Conservation (phyloP, 1,140 invertebrate genomes). For the Zaprionus gabonicus region DNA sequence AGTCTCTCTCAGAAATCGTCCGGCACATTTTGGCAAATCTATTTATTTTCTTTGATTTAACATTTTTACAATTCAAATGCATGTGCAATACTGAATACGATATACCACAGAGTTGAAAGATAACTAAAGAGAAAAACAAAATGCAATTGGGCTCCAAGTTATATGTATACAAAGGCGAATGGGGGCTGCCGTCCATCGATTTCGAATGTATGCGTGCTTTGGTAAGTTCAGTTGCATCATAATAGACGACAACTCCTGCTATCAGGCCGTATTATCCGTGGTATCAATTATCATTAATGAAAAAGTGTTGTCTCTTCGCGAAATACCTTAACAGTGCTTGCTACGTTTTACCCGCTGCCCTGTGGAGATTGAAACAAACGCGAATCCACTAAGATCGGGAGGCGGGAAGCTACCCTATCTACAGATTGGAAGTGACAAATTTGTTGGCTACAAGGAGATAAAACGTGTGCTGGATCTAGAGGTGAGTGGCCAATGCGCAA, state of each 20-base stretch:
- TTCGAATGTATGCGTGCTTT: constrained; percentile 91
- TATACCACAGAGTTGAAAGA: constrained; percentile 22
- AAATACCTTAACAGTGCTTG: constrained; percentile 57
- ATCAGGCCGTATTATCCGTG: constrained; percentile 60
- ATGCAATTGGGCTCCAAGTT: constrained; percentile 84
- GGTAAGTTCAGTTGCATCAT: constrained; percentile 86
- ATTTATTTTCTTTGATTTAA: constrained; percentile 40
- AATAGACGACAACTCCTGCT: constrained; percentile 39
- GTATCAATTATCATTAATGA: constrained; percentile 37
- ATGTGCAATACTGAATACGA: constrained; percentile 39
- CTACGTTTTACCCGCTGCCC: constrained; percentile 79
- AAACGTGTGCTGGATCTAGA: constrained; percentile 77
- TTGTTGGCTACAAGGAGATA: constrained; percentile 77
- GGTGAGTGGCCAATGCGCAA: constrained; percentile 53
- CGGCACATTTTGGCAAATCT: constrained; percentile 44
- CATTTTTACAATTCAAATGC: constrained; percentile 52
- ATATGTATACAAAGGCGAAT: constrained; percentile 92
- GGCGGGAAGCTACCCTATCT: constrained; percentile 80
- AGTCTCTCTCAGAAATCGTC: constrained; percentile 35
- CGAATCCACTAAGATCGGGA: constrained; percentile 79
- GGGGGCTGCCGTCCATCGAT: constrained; percentile 93
- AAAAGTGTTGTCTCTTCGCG: constrained; percentile 31
- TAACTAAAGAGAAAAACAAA: constrained; percentile 34
- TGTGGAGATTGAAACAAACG: constrained; percentile 70
- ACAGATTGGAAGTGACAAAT: constrained; percentile 78